Evolutionary conservation across 2,888 invertebrate genomes (phyloP).

Genomic region (Drosophila antonietae): DNA sequence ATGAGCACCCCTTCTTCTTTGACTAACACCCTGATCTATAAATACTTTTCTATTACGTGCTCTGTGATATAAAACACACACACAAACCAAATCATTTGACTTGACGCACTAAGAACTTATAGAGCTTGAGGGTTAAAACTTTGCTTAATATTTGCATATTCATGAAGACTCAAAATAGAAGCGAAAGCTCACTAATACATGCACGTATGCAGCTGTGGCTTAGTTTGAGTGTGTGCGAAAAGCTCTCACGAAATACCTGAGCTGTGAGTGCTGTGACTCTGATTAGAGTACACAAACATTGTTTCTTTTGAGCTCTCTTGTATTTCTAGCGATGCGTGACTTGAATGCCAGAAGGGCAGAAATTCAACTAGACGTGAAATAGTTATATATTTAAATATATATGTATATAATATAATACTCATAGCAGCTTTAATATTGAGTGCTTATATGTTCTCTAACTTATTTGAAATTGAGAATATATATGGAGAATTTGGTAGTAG

Average conservation of each 20-base stretch:
- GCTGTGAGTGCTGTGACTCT: not conserved
- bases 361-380: not conserved
- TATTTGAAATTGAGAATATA: not conserved
- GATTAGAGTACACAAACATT: conserved; percentile 7
- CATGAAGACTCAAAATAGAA: conserved; percentile 15
- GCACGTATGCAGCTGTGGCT: not conserved
- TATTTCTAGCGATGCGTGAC: conserved; percentile 7
- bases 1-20: conserved; percentile 1
- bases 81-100: conserved; percentile 9
- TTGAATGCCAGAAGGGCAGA: conserved; percentile 8
- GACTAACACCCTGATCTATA: conserved; percentile 13
- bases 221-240: conserved; percentile 9
- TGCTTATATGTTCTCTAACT: not conserved
- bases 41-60: conserved; percentile 44
- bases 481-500: not conserved
- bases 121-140: conserved; percentile 15
- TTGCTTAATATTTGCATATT: conserved; percentile 39
- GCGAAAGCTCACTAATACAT: conserved; percentile 39
- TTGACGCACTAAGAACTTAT: conserved; percentile 20
- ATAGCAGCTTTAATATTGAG: not conserved
- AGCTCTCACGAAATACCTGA: conserved; percentile 17
- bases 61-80: conserved; percentile 28
- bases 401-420: not conserved
- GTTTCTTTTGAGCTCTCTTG: conserved; percentile 7
- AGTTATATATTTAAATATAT: not conserved